Percentiles rank a stretch among this genome's conserved stretches.
These are phyloP conservation scores for Phymorhynchus buccinoides DNA, from an alignment of 1,140 invertebrate species.

Conservation along the genomic window DNA sequence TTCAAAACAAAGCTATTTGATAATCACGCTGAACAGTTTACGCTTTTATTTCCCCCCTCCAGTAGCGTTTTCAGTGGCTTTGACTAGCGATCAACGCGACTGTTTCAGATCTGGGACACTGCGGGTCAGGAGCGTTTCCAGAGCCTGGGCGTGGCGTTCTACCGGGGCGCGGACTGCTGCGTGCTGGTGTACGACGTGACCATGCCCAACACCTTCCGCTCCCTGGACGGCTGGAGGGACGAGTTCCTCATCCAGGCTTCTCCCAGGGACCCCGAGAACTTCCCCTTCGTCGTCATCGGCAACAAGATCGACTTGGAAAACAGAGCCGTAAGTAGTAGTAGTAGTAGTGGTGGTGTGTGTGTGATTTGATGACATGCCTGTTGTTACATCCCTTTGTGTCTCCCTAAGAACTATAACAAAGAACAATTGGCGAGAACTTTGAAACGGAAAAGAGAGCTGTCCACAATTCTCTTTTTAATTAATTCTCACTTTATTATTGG, in stretches of 20 bases:
- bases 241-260: slow-evolving; percentile 98
- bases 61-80: too few relatives aligned
- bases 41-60: too few relatives aligned
- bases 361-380: too few relatives aligned
- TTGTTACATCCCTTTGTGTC: too few relatives aligned
- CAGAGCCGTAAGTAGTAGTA: slow-evolving; percentile 82
- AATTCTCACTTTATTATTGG: not conserved
- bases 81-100: too few relatives aligned
- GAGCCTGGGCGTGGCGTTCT: slow-evolving; percentile 96
- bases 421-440: too few relatives aligned
- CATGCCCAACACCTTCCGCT: slow-evolving; percentile 97
- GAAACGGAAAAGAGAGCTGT: too few relatives aligned
- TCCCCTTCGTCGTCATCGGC: slow-evolving; percentile 98
- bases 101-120: slow-evolving; percentile 96
- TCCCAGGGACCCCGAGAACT: slow-evolving; percentile 98
- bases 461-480: not conserved
- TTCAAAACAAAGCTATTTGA: too few relatives aligned
- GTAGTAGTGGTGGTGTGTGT: too few relatives aligned
- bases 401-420: too few relatives aligned
- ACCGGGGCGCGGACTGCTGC: slow-evolving; percentile 99
- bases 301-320: slow-evolving; percentile 99
- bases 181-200: slow-evolving; percentile 98
- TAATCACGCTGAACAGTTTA: too few relatives aligned
- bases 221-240: slow-evolving; percentile 98
- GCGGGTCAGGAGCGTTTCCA: slow-evolving; percentile 98